phyloP scores from a whole-genome alignment of 2,888 invertebrate species.

The Drosophila ezoana region DNA sequence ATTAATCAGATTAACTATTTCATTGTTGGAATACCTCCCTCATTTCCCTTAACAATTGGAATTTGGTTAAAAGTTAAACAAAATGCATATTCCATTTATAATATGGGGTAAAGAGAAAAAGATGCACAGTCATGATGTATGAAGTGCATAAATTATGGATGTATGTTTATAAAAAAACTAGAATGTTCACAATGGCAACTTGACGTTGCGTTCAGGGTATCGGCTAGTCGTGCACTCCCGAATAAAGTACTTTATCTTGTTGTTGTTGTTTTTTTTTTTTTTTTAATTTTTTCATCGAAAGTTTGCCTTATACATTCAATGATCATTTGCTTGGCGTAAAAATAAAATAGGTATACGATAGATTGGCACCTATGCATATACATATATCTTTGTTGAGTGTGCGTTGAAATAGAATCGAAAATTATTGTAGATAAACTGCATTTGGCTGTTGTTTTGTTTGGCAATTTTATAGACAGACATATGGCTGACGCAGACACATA shows the following conservation, averaged over 20 bases:
- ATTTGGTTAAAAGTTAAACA: too few relatives aligned
- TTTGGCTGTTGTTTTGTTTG: conserved; percentile 32
- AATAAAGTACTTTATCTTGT: background rate
- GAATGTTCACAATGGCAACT: too few relatives aligned
- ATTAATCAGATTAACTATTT: too few relatives aligned
- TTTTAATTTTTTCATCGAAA: conserved; percentile 20
- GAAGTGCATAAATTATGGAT: too few relatives aligned
- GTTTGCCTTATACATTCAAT: conserved; percentile 44
- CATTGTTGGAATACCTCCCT: too few relatives aligned
- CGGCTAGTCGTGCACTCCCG: too few relatives aligned
- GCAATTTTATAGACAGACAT: conserved; percentile 40
- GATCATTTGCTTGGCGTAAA: conserved; percentile 54
- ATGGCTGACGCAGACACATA: conserved; percentile 24
- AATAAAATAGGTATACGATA: conserved; percentile 39
- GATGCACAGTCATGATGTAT: too few relatives aligned
- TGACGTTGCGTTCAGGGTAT: too few relatives aligned
- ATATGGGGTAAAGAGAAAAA: too few relatives aligned
- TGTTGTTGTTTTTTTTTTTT: conserved; percentile 10
- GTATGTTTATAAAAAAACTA: too few relatives aligned
- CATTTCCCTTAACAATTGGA: too few relatives aligned
- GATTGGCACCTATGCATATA: background rate
- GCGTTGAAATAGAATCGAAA: conserved; percentile 24
- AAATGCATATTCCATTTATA: too few relatives aligned
- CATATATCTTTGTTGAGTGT: background rate
- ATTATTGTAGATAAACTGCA: conserved; percentile 47